Base-by-base conservation (phyloP, 1,140 invertebrate genomes). In the Drosophila hydei region DNA sequence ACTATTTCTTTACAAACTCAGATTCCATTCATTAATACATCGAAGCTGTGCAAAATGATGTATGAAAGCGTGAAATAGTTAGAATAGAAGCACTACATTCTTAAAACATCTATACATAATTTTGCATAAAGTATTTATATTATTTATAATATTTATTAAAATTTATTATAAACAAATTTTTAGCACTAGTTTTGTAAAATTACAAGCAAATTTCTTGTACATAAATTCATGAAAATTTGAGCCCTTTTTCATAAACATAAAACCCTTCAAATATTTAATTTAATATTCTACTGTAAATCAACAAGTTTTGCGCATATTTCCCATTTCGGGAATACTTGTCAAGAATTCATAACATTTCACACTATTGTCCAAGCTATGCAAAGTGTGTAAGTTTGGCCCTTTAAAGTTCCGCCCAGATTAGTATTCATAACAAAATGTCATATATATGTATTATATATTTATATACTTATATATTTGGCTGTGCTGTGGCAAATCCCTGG, bases 351-450 rank as follows among this genome's bases (percentile, higher is more conserved):
- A 16, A 7, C n/a, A 5, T 45, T 43, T 33, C 42, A 30, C 55
- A 45, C 55, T 9, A 45, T 33, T 45, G 16, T 30, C 16, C 45
- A 14, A 16, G n/a, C 54, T 73, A 63, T 72, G 48, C 43, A 72
- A 59, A 62, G 45, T 62, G 25, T 54, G 52, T 30, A 12, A 52
- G 59, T 23, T 6, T 30, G 38, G 9, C 25, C 33, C 51, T 74
- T 61, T 69, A 67, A 73, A 68, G 43, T 69, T 25, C 45, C 40
- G 54, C 62, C 60, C 18, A 27, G 69, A 87, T 87, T 87, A 81
- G 81, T 87, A 88, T 87, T 88, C 81, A 87, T 81, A 80, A 72
- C 81, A 77, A 88, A 87, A 88, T 88, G 72, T 63, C 83, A 87
- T 75, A 80, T 77, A 85, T 55, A 54, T 55, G 58, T 40, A 42